Base-by-base conservation (phyloP, 1,140 invertebrate genomes). In the Diorhabda sublineata region DNA sequence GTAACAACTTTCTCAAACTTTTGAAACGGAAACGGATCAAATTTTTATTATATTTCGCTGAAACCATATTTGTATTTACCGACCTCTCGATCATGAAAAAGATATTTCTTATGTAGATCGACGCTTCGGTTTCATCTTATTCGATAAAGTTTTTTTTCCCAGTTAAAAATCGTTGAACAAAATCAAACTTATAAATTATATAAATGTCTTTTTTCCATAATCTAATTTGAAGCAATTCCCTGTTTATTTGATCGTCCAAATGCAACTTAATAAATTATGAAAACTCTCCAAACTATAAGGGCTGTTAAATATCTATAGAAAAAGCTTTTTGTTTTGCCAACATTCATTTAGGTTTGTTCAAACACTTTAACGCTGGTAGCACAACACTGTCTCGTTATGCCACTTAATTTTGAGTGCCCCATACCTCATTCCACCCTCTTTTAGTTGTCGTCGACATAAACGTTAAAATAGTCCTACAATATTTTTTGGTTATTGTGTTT, bases 261-360 rank as follows among this genome's bases (percentile, higher is more conserved):
- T 44, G 61, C 61, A 8, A 62, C 61, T 62, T 42, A 43, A 62
- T 62, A 62, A 62, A 43, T 62, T 62, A 62, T 62, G 61, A 62
- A 62, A 44, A 45, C 61, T 11, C 61, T 62, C 45, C 61, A 62
- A 62, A 2, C 61, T 11, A 64, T 56, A 47, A 64, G 63, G 63
- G 63, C 45, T 26, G 63, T 64, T 64, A 64, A 64, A 64, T 64
- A 64, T 44, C 45, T 44, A 44, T 64, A 52, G 63, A 26, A 42
- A 26, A 42, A 64, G 63, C 45, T 64, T 57, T 64, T 64, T 64
- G 63, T 64, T 64, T 64, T 47, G 63, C 45, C 63, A 64, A 64
- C 63, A 64, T 64, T 56, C 42, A 64, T 64, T 64, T 56, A 47
- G 45, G 63, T 64, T 11, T 64, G 62, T 64, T 57, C 52, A 64